Evolutionary conservation across 2,113 vertebrate genomes (phyloP).

Genomic region (Pogonocichla stellata): DNA sequence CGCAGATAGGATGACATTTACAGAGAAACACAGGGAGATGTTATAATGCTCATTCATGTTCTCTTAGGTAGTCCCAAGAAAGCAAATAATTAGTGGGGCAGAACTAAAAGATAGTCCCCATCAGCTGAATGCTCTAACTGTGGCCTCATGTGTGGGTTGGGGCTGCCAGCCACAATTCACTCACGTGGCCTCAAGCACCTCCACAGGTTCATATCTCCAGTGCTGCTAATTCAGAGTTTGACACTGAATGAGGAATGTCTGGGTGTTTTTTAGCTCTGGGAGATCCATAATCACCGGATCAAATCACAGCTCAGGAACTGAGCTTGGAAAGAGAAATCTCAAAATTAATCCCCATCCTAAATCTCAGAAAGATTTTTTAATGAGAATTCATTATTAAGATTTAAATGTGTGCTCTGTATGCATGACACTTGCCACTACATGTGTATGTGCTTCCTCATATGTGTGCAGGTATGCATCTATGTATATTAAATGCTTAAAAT

Average conservation of each 20-base stretch:
- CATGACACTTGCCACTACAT: fast-evolving
- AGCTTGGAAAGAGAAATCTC: neutral
- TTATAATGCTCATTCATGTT: neutral
- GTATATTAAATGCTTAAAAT: neutral
- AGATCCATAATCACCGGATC: neutral
- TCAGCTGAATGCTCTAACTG: neutral
- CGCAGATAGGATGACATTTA: neutral
- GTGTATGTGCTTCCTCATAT: neutral
- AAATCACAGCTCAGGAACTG: neutral
- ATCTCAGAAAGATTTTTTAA: neutral
- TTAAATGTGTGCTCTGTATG: neutral
- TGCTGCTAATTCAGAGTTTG: neutral
- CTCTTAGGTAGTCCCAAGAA: neutral
- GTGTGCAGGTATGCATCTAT: neutral
- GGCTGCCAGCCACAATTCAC: neutral
- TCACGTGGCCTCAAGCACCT: neutral
- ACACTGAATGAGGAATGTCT: neutral
- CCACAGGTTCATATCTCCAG: neutral
- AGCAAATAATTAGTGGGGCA: neutral
- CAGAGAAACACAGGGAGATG: neutral
- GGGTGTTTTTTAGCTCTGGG: neutral
- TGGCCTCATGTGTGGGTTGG: neutral
- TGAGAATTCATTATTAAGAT: neutral
- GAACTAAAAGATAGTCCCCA: neutral
- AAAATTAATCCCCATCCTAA: neutral